phyloP scores from a whole-genome alignment of 1,140 invertebrate species.

The Musca domestica region DNA sequence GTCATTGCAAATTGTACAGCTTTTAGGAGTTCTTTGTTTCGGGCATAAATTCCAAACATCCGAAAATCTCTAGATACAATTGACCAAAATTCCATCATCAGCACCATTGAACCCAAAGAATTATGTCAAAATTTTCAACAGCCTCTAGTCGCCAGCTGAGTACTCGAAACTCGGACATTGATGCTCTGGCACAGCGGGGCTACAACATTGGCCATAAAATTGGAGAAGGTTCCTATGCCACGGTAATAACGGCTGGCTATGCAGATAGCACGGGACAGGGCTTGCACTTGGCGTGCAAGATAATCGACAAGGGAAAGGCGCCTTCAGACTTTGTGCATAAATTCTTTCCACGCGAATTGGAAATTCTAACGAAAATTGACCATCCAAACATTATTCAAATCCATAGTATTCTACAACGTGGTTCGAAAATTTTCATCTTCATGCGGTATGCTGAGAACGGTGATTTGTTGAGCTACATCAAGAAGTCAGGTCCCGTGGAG shows the following conservation, averaged over 20 bases:
- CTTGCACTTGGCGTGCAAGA: slow-evolving; percentile 80
- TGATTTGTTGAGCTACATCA: slow-evolving; percentile 79
- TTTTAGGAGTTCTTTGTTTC: slow-evolving; percentile 20
- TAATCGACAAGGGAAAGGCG: slow-evolving; percentile 82
- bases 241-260: slow-evolving; percentile 70
- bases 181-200: slow-evolving; percentile 75
- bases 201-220: slow-evolving; percentile 83
- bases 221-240: slow-evolving; percentile 85
- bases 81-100: slow-evolving; percentile 27
- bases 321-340: slow-evolving; percentile 83
- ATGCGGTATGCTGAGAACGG: slow-evolving; percentile 87
- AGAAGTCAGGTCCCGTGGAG: slow-evolving; percentile 69
- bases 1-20: background rate
- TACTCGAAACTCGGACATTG: slow-evolving; percentile 74
- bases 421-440: slow-evolving; percentile 79
- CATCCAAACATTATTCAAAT: slow-evolving; percentile 89
- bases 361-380: slow-evolving; percentile 83
- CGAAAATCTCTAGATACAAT: slow-evolving; percentile 27
- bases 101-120: slow-evolving; percentile 24
- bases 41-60: slow-evolving; percentile 27
- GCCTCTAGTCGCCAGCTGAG: slow-evolving; percentile 56
- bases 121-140: slow-evolving; percentile 39
- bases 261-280: slow-evolving; percentile 42
- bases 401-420: slow-evolving; percentile 78
- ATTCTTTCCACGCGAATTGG: slow-evolving; percentile 87